phyloP scores from a whole-genome alignment of 2,113 vertebrate species.

The Elaphurus davidianus region DNA sequence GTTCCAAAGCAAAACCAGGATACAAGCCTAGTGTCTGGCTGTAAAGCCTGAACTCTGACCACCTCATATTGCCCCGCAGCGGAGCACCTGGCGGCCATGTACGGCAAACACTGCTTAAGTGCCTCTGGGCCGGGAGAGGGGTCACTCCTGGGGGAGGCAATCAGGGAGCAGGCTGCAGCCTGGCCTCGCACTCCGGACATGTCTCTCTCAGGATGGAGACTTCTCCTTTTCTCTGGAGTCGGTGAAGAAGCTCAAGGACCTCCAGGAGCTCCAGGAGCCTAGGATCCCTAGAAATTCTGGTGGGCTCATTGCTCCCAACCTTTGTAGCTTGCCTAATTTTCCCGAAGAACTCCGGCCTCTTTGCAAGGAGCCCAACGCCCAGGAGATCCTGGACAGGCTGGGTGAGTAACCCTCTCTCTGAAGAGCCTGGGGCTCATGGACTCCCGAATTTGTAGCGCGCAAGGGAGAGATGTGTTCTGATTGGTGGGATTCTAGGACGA shows the following conservation, averaged over 20 bases:
- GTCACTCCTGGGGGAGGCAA: background rate
- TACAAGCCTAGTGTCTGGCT: background rate
- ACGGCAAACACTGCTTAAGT: background rate
- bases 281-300: background rate
- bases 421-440: rapidly evolving
- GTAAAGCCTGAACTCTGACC: background rate
- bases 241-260: constrained; percentile 82
- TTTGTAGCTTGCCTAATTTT: constrained; percentile 75
- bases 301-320: rapidly evolving
- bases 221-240: constrained; percentile 82
- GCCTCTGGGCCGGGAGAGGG: background rate
- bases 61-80: background rate
- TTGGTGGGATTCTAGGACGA: background rate
- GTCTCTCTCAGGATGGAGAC: constrained; percentile 80
- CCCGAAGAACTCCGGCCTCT: constrained; percentile 79
- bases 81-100: background rate
- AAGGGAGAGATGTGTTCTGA: background rate
- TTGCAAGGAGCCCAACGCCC: constrained; percentile 67
- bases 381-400: constrained; percentile 74
- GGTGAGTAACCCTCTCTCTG: constrained; percentile 68
- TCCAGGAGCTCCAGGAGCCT: background rate
- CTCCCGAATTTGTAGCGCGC: background rate
- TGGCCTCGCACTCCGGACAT: background rate
- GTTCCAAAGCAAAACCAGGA: background rate
- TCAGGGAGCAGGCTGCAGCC: background rate